A percentile compares a stretch with the other conserved stretches of the same genome.
Conservation (phyloP, 37 sponge, comb jelly and placozoan genomes). For the Petrosia ficiformis region DNA sequence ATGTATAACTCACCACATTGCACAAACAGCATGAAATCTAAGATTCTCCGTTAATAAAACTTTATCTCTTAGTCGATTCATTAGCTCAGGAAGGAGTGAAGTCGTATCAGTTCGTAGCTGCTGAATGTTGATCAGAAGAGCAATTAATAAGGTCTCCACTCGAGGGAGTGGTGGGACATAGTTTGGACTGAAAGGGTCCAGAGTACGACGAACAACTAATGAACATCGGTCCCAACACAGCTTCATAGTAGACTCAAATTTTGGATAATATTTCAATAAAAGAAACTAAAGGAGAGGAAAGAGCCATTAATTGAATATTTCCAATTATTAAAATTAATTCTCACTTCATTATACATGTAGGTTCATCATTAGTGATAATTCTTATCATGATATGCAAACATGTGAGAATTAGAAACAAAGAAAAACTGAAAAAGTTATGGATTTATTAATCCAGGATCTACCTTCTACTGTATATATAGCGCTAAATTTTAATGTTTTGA, state of each 20-base stretch:
- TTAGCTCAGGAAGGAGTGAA: neutral
- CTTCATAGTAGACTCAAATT: slow-evolving; percentile 20
- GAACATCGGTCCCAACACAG: slow-evolving; percentile 14
- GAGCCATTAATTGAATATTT: neutral
- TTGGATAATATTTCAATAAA: slow-evolving; percentile 28
- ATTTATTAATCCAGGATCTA: too few relatives aligned
- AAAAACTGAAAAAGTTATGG: too few relatives aligned
- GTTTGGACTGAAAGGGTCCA: slow-evolving; percentile 13
- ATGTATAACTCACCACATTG: slow-evolving; percentile 52
- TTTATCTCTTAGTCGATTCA: slow-evolving; percentile 19
- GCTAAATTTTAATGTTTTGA: too few relatives aligned
- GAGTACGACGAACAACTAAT: neutral
- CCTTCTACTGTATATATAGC: too few relatives aligned
- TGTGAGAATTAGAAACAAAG: too few relatives aligned
- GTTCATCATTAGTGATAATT: too few relatives aligned
- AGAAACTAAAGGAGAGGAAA: slow-evolving; percentile 25
- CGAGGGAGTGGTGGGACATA: slow-evolving; percentile 54
- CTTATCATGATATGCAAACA: too few relatives aligned
- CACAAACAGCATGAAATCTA: slow-evolving; percentile 34
- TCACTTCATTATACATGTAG: too few relatives aligned
- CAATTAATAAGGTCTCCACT: slow-evolving; percentile 52
- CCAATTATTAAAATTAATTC: neutral
- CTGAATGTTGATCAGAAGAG: slow-evolving; percentile 36
- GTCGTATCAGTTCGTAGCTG: slow-evolving; percentile 9
- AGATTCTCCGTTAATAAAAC: slow-evolving; percentile 14